Evolutionary conservation across 2,797 vertebrate genomes (phyloP).

Genomic region (Lutra lutra): DNA sequence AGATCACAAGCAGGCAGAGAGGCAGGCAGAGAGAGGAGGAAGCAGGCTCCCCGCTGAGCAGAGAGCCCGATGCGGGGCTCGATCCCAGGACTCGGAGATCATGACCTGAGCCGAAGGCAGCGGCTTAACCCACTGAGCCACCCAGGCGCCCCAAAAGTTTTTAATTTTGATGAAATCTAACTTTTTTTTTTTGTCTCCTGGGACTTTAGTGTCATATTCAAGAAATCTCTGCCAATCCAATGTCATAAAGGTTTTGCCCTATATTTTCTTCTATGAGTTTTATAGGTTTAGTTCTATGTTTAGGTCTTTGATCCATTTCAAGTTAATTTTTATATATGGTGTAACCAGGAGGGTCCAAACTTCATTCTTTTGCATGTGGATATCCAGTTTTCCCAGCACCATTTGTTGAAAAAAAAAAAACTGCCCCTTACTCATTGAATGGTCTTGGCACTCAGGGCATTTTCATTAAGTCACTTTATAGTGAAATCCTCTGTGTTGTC

Average conservation of each 20-base stretch:
- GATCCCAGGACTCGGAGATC: too few species aligned
- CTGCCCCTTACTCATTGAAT: neutral
- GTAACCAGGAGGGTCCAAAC: neutral
- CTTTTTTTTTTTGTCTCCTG: neutral
- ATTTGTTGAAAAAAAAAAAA: neutral
- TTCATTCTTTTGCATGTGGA: neutral
- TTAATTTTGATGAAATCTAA: conserved; percentile 11
- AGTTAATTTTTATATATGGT: neutral
- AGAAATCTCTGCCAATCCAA: neutral
- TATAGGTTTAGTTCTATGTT: neutral
- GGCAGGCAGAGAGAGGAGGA: too few species aligned
- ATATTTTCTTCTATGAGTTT: neutral
- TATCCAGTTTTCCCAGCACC: neutral
- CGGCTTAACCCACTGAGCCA: too few species aligned
- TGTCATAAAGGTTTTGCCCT: neutral
- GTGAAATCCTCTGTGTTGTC: neutral
- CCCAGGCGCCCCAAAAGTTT: too few species aligned
- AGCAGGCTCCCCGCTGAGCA: too few species aligned
- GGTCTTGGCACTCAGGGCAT: neutral
- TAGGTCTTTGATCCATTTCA: neutral
- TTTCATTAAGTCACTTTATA: neutral
- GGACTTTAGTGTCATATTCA: neutral
- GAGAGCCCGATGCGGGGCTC: too few species aligned
- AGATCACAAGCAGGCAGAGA: too few species aligned
- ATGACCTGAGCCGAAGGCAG: too few species aligned